Evolutionary conservation across 2,888 invertebrate species (phyloP).

Genomic region (Scotopteryx bipunctaria): DNA sequence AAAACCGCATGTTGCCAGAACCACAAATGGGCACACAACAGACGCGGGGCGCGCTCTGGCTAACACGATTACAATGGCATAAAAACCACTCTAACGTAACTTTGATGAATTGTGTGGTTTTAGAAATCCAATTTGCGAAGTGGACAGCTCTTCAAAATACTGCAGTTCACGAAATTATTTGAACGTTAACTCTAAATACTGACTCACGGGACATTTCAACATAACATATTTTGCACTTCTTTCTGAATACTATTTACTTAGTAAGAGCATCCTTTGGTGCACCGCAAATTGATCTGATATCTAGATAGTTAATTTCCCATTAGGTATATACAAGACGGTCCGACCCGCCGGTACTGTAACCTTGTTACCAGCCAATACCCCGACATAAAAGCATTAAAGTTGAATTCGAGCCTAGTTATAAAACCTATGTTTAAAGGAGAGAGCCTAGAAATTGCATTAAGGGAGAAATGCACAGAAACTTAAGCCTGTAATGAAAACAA

Average conservation of each 20-base stretch:
- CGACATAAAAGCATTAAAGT: background rate
- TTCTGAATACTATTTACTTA: too few relatives aligned
- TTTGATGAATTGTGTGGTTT: too few relatives aligned
- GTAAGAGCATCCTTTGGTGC: background rate
- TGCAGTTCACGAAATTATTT: too few relatives aligned
- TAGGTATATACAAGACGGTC: background rate
- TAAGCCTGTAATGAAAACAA: too few relatives aligned
- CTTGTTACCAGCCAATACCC: background rate
- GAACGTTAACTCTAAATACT: too few relatives aligned
- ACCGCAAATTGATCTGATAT: background rate
- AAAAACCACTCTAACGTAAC: conserved; percentile 12
- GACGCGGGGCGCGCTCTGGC: conserved; percentile 3
- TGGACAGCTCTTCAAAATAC: too few relatives aligned
- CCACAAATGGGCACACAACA: conserved; percentile 12
- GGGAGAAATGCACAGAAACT: too few relatives aligned
- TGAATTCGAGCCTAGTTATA: background rate
- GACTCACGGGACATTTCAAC: too few relatives aligned
- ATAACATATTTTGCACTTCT: too few relatives aligned
- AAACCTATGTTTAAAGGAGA: too few relatives aligned
- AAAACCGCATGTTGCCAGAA: conserved; percentile 1
- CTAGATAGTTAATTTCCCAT: background rate
- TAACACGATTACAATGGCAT: conserved; percentile 9
- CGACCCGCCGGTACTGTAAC: background rate
- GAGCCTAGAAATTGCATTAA: too few relatives aligned
- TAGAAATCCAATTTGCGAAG: too few relatives aligned